Percentiles rank a stretch among this genome's conserved stretches.
Evolutionary conservation across 1,140 invertebrate genomes (phyloP).

Genomic region (Drosophila sechellia): DNA sequence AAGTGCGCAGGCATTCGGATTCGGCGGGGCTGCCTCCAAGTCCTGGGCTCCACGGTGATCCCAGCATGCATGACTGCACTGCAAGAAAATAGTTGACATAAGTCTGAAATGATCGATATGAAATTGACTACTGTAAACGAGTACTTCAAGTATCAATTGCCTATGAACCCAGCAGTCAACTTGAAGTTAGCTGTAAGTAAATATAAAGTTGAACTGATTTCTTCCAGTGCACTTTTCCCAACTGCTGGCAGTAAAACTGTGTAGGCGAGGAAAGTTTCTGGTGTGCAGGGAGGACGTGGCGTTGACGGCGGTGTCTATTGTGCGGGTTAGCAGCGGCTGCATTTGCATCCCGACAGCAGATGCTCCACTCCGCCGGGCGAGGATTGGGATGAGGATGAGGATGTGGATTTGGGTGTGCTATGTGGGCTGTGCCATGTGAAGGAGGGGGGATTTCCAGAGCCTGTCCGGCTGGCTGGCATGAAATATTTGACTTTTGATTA

Average conservation of each 20-base stretch:
- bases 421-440: background rate
- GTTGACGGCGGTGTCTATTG: slow-evolving; percentile 63
- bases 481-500: slow-evolving; percentile 83
- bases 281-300: slow-evolving; percentile 20
- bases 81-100: background rate
- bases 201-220: background rate
- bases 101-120: background rate
- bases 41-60: slow-evolving; percentile 12
- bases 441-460: slow-evolving; percentile 17
- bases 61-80: background rate
- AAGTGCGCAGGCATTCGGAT: slow-evolving; percentile 69
- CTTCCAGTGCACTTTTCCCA: background rate
- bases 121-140: too few relatives aligned
- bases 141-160: too few relatives aligned
- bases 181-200: too few relatives aligned
- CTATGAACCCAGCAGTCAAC: too few relatives aligned
- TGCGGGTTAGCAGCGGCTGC: slow-evolving; percentile 62
- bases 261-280: slow-evolving; percentile 12
- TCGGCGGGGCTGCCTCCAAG: slow-evolving; percentile 13
- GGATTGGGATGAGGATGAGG: background rate
- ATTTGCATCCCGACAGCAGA: slow-evolving; percentile 80
- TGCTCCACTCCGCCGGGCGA: slow-evolving; percentile 50
- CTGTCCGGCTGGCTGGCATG: slow-evolving; percentile 58
- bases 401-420: background rate
- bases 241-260: slow-evolving; percentile 9